These are phyloP conservation scores for Dicranocentrus wangi DNA, from an alignment of 2,888 invertebrate genomes.

Conservation along the genomic window DNA sequence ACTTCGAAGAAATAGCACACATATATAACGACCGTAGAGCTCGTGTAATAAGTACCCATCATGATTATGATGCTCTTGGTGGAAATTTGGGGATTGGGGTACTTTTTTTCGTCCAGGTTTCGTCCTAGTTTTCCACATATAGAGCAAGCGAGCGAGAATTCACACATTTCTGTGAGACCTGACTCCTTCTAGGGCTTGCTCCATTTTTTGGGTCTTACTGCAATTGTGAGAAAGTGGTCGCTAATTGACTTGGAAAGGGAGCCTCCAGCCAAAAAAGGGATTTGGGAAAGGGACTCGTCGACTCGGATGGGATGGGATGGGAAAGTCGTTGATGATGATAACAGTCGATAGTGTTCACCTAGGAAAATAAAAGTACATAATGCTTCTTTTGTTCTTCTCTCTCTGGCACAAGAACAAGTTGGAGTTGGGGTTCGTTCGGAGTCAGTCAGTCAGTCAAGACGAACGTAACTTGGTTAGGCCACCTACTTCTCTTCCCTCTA, in stretches of 20 bases:
- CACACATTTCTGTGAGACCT: not conserved
- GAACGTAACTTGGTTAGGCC: slow-evolving; percentile 51
- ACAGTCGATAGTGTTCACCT: slow-evolving; percentile 35
- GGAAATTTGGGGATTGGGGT: too few relatives aligned
- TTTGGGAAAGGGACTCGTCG: slow-evolving; percentile 14
- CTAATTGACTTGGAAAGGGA: slow-evolving; percentile 56
- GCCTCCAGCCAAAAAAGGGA: slow-evolving; percentile 48
- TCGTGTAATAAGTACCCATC: slow-evolving; percentile 18
- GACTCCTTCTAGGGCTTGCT: not conserved
- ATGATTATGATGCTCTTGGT: not conserved
- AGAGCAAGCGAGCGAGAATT: too few relatives aligned
- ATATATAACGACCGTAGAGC: not conserved
- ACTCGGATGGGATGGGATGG: not conserved
- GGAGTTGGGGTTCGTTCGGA: too few relatives aligned
- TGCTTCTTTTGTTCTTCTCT: slow-evolving; percentile 30
- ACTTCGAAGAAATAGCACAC: too few relatives aligned
- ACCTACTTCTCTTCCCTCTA: not conserved
- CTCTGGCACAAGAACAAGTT: too few relatives aligned
- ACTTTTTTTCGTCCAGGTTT: too few relatives aligned
- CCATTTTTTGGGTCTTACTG: not conserved
- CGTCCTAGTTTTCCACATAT: too few relatives aligned
- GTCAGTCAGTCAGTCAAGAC: slow-evolving; percentile 57
- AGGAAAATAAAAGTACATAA: slow-evolving; percentile 23
- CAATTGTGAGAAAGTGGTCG: slow-evolving; percentile 24
- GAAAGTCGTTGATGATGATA: slow-evolving; percentile 29